Evolutionary conservation across 2,888 invertebrate genomes (phyloP), one percentile per base, ranked within the genome.

Genomic region (Eupelmus urozonus): DNA sequence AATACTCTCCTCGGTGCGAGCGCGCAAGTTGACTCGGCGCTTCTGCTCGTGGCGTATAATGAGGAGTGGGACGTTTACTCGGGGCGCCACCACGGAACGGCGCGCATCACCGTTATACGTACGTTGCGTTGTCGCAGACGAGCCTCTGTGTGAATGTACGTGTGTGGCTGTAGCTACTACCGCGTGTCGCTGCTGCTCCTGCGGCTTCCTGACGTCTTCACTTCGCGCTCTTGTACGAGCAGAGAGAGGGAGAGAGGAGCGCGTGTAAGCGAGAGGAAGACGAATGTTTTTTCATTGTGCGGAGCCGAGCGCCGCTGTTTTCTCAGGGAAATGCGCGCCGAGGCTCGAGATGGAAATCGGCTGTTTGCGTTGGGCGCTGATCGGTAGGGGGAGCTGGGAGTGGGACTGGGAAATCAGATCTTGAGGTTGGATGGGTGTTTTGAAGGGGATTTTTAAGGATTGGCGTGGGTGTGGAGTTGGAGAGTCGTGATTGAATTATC

Each of bases 81-180:
- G 85, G 85, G 87, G 87, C 89, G 88, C 86, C 87, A 86, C 20
- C 85, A 84, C 85, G 88, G 89, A 89, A 89, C 89, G 88, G 60
- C 85, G 86, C n/a, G n/a, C n/a, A n/a, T n/a, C n/a, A n/a, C 89
- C 89, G 89, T 89, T 89, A 89, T 76, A 81, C 82, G 78, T 81
- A 16, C 9, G 45, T 16, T 16, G 16, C 72, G 82, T 83, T 81
- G 77, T 79, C 81, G 72, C 73, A 65, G 16, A 16, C 7, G 53
- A 20, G 78, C 13, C 20, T 45, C 45, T 13, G 45, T 16, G 2
- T 16, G 2, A 2, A 13, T 45, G 2, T 45, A 45, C 45, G 2
- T 45, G 45, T 45, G 45, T 45, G 2, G 2, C 9, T 16, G 45
- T 45, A 45, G 2, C 3, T 9, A 34, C 9, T 34, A 34, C 4